Conservation (phyloP, 2,113 vertebrate genomes). For the Seriola quinqueradiata region DNA sequence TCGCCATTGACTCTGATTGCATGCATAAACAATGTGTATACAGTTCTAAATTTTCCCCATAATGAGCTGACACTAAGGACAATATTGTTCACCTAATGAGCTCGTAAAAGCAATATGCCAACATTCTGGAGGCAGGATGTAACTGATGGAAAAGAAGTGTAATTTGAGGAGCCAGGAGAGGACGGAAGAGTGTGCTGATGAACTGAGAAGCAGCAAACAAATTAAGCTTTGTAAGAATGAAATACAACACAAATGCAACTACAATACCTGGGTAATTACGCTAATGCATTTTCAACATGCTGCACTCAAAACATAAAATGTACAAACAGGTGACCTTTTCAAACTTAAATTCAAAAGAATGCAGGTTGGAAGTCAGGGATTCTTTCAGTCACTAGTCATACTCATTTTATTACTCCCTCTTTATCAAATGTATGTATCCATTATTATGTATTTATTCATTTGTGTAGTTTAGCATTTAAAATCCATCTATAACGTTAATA, state of each 20-base stretch:
- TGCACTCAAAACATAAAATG: neutral
- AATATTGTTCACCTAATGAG: conserved; percentile 78
- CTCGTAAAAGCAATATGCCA: conserved; percentile 77
- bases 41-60: conserved; percentile 61
- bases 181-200: conserved; percentile 15
- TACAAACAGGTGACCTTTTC: neutral
- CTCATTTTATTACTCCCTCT: too few relatives aligned
- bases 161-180: conserved; percentile 46
- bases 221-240: conserved; percentile 1
- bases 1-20: conserved; percentile 74
- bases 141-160: conserved; percentile 69
- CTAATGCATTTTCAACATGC: neutral
- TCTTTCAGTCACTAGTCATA: too few relatives aligned
- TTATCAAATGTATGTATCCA: neutral
- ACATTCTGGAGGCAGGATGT: conserved; percentile 64
- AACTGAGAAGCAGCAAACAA: conserved; percentile 37
- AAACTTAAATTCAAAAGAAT: neutral
- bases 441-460: too few relatives aligned
- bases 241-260: neutral
- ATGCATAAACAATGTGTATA: conserved; percentile 77
- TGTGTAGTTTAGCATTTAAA: neutral
- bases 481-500: neutral
- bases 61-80: conserved; percentile 79
- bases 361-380: too few relatives aligned
- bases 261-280: neutral